Percentiles rank a stretch among this genome's conserved stretches.
Conservation (phyloP, 2,888 invertebrate species). For the Dynastes hyllus region DNA sequence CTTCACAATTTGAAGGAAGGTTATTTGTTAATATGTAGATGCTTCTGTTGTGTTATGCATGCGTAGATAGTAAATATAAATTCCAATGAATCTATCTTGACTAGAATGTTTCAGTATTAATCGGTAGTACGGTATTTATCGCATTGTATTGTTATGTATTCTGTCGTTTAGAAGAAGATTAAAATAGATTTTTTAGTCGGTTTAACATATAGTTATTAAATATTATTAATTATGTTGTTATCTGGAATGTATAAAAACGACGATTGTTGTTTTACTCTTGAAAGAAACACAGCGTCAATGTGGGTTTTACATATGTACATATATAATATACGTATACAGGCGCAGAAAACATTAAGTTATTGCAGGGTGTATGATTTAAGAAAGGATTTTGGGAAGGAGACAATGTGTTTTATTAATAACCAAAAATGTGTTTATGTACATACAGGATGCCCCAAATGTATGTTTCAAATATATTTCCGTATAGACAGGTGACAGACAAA, state of each 20-base stretch:
- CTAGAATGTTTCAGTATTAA: constrained; percentile 5
- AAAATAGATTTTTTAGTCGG: neutral
- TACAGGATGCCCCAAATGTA: no score
- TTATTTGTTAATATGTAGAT: neutral
- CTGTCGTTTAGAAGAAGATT: neutral
- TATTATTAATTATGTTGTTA: neutral
- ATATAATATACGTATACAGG: neutral
- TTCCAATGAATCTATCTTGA: neutral
- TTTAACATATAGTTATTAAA: neutral
- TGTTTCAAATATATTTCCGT: no score
- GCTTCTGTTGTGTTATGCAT: neutral
- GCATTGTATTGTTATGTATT: neutral
- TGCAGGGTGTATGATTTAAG: no score
- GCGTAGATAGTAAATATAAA: neutral
- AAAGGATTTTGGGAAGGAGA: no score
- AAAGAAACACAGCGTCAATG: neutral
- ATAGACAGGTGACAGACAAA: no score
- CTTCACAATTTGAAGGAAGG: neutral
- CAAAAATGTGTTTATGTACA: no score
- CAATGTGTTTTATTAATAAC: no score
- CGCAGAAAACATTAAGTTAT: no score
- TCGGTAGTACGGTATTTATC: constrained; percentile 17
- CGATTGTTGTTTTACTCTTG: neutral
- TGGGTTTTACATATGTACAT: neutral
- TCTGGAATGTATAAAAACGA: neutral